These are phyloP conservation scores for Cataglyphis albicans DNA, from an alignment of 2,888 invertebrate genomes.

Conservation along the genomic window DNA sequence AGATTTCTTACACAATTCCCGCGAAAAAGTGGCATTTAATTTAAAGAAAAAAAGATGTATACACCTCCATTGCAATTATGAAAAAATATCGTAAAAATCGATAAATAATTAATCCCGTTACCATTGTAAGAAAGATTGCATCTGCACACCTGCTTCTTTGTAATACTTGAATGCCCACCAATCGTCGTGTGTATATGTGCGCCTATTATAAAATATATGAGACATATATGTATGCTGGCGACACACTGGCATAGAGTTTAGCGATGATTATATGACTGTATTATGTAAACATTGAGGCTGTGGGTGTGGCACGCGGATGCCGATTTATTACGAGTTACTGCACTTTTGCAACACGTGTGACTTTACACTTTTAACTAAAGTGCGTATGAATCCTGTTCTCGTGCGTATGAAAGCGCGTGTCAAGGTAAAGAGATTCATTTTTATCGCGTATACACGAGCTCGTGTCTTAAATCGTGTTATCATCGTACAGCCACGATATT, in stretches of 20 bases:
- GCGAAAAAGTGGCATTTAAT: background rate
- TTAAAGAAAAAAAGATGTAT: background rate
- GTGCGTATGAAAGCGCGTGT: background rate
- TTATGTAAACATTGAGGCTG: conserved; percentile 80
- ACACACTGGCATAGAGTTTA: conserved; percentile 37
- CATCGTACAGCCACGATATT: conserved; percentile 28
- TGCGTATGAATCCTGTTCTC: conserved; percentile 15
- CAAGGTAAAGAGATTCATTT: conserved; percentile 6
- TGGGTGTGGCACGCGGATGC: conserved; percentile 78
- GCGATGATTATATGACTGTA: conserved; percentile 60
- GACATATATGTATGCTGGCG: conserved; percentile 52
- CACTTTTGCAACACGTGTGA: conserved; percentile 56
- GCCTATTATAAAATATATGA: conserved; percentile 70
- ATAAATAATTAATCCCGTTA: conserved; percentile 41
- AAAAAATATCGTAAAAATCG: conserved; percentile 22
- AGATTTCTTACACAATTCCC: background rate
- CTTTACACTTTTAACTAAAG: conserved; percentile 31
- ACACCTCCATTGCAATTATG: conserved; percentile 27
- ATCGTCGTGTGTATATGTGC: conserved; percentile 45
- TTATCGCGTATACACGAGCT: conserved; percentile 17
- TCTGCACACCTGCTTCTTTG: conserved; percentile 53
- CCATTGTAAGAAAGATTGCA: conserved; percentile 34
- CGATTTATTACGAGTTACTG: conserved; percentile 64
- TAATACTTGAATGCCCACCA: conserved; percentile 48
- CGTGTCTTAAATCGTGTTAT: conserved; percentile 23